Base-by-base conservation (phyloP, 2,797 vertebrate genomes). In the Pseudomugil gertrudae region DNA sequence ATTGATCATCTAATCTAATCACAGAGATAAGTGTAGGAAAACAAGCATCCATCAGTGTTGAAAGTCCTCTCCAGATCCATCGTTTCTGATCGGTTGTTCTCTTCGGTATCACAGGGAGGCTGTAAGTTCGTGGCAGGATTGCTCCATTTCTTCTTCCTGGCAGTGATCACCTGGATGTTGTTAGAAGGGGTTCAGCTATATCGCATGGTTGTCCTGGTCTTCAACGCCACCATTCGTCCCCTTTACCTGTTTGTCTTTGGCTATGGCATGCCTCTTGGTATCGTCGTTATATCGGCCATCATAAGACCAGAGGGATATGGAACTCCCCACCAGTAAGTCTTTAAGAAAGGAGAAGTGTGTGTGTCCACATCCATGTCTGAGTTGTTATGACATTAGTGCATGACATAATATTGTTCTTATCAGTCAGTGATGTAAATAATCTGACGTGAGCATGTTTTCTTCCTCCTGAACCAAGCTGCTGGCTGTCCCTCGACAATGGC, bases 121-220 rank as follows among this genome's bases (percentile, higher is more conserved):
- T 97, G 96, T 87, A 83, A 84, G 36, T 69, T 95, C 5, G 91
- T 96, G n/a, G 95, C 96, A 0, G 94, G 74, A 0, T 56, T 95
- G 77, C 92, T 97, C 48, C 96, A 96, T 66, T 91, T 90, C 69
- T 94, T 92, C 84, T 96, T 96, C 90, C 63, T 97, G 87, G 92
- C 88, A 0, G 90, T 94, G 21, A 96, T 97, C 75, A 87, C 85
- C 80, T 97, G 95, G 95, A 96, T 96, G 95, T 87, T 93, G 61
- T 84, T 97, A n/a, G 95, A 97, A 76, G 96, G 95, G 0, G 76
- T 96, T 40, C 95, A 96, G 89, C 94, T 96, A 65, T 98, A 96
- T 83, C 86, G 94, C 9, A 95, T 98, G 74, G 92, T 98, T 64
- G 94, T 98, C 40, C 90, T 89, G 27, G 96, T 98, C 45, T 97